phyloP scores from a whole-genome alignment of 2,113 vertebrate species.

The Lasiurus borealis region DNA sequence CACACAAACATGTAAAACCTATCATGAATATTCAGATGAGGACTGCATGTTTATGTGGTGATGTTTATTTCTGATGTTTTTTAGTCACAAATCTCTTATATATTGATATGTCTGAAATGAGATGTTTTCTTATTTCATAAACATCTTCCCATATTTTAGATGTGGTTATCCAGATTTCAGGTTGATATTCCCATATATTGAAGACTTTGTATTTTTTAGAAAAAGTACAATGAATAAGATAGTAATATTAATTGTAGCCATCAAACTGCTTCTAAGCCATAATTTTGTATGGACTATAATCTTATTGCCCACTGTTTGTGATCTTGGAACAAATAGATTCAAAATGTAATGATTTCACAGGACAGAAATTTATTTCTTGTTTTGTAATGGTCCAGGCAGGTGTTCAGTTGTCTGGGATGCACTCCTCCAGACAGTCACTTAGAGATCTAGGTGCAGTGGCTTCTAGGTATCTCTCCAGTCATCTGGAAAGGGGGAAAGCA shows the following conservation, averaged over 20 bases:
- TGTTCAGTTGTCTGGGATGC: background rate
- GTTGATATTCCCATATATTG: background rate
- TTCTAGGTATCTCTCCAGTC: background rate
- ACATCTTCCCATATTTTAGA: background rate
- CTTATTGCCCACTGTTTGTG: background rate
- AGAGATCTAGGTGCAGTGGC: background rate
- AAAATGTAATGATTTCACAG: background rate
- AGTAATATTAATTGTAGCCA: background rate
- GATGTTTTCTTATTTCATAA: background rate
- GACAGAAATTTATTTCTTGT: background rate
- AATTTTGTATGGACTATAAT: background rate
- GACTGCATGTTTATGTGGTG: background rate
- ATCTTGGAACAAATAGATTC: background rate
- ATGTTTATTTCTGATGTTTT: background rate
- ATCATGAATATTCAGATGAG: background rate
- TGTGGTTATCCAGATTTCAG: slow-evolving; percentile 39
- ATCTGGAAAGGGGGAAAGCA: background rate
- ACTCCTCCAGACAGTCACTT: background rate
- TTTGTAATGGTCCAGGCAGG: background rate
- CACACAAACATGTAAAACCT: background rate
- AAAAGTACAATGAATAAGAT: background rate
- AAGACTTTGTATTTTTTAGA: background rate
- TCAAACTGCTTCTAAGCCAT: background rate
- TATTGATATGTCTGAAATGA: background rate
- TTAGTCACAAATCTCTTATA: background rate